Evolutionary conservation across 2,797 vertebrate genomes (phyloP), one percentile per base, ranked within the genome.

Genomic region (Oryzias sinensis): DNA sequence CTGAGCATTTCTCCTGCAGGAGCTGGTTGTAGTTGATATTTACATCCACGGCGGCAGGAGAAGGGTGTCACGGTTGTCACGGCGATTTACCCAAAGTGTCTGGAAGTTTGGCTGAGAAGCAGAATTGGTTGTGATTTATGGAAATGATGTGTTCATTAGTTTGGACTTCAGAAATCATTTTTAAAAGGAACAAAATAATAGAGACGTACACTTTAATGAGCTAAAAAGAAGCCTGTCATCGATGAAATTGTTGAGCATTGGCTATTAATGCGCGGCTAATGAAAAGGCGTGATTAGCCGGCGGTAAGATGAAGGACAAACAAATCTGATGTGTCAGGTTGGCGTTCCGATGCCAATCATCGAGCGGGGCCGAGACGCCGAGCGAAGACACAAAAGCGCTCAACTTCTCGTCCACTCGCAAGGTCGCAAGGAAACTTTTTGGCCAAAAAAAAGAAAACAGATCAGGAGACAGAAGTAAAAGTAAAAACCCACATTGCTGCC

Each of bases 111-210:
- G 5, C 6, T 9, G 2, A 4, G 7, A 64, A 20, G 0, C 0
- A 2, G 73, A 83, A 86, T 84, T 77, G 58, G 40, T 68, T 82
- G 59, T 48, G 85, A 87, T 84, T 83, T 18, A 42, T 75, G 69
- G 64, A 72, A 84, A 74, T 76, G 48, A 53, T 1, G 3, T 25
- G 48, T 75, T 82, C 72, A 89, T 89, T 79, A 72, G 67, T 71
- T 84, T 75, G 81, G 89, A 90, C 85, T 84, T 85, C 57, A 79
- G 56, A 66, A 83, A 90, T 83, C 25, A 27, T 76, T 65, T 80
- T 82, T 69, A 69, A 50, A 49, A 70, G 69, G 43, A 66, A 43
- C 61, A 77, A 84, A 88, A 79, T 74, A 72, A 87, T 78, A 75
- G 27, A 81, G 86, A 87, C 81, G 43, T 74, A 27, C 47, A 65